Evolutionary conservation across 2,113 vertebrate species (phyloP).

Genomic region (Apteryx owenii): DNA sequence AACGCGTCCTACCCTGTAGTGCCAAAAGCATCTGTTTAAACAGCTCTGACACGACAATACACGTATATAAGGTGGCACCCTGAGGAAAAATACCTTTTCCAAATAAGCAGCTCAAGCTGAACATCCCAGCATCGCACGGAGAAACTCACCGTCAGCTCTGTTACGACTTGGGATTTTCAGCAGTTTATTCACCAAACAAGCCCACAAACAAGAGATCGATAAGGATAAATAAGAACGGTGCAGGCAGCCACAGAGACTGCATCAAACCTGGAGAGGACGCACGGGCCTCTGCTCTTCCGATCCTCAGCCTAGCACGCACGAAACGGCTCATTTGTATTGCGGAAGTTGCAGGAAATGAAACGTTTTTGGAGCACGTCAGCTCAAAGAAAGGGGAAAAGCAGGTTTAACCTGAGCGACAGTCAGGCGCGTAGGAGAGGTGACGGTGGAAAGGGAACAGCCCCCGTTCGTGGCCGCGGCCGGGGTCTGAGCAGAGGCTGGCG

Average conservation of each 20-base stretch:
- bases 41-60: neutral
- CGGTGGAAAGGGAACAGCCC: neutral
- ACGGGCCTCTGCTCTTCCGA: neutral
- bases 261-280: constrained; percentile 19
- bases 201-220: constrained; percentile 37
- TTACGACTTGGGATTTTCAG: neutral
- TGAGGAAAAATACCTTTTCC: neutral
- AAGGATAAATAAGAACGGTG: constrained; percentile 43
- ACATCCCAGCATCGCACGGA: fast-evolving
- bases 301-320: neutral
- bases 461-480: neutral
- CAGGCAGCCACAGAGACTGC: constrained; percentile 41
- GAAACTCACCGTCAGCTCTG: neutral
- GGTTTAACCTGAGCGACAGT: neutral
- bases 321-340: constrained; percentile 51
- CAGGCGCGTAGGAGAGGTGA: neutral
- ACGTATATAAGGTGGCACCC: neutral
- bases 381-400: neutral
- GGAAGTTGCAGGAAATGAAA: neutral
- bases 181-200: neutral
- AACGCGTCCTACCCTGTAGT: neutral
- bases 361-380: neutral
- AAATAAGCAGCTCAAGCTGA: neutral
- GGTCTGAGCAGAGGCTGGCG: neutral
- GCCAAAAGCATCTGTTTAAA: neutral